Percentiles rank a stretch among this genome's conserved stretches.
Evolutionary conservation across 2,888 invertebrate genomes (phyloP).

Genomic region (Stenotaenia linearis): DNA sequence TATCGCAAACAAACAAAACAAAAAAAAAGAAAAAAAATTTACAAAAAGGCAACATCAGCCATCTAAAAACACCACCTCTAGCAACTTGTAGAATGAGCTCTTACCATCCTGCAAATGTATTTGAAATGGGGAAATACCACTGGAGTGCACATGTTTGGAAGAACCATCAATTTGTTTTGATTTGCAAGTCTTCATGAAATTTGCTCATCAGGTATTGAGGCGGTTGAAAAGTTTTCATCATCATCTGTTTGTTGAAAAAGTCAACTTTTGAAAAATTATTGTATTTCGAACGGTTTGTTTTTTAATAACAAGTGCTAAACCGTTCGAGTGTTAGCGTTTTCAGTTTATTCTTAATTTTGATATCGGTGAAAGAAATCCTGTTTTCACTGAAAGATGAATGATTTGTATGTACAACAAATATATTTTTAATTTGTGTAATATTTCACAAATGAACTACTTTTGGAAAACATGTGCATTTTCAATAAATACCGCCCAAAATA

Average conservation of each 20-base stretch:
- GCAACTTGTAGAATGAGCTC: conserved; percentile 3
- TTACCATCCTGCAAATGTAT: conserved; percentile 28
- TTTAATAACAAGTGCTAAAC: conserved; percentile 5
- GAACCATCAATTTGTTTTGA: conserved; percentile 29
- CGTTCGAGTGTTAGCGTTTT: conserved; percentile 21
- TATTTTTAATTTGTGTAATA: conserved; percentile 36
- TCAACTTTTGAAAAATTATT: conserved; percentile 20
- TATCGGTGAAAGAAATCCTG: conserved; percentile 19
- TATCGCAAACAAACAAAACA: conserved; percentile 8
- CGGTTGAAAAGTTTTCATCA: conserved; percentile 19
- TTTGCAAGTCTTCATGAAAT: conserved; percentile 31
- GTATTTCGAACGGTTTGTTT: conserved; percentile 26
- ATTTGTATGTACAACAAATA: conserved; percentile 27
- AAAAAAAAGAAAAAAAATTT: conserved; percentile 22
- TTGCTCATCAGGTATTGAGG: conserved; percentile 29
- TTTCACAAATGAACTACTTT: conserved; percentile 33
- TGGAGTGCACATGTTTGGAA: conserved; percentile 34
- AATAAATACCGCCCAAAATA: conserved; percentile 35
- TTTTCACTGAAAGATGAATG: conserved; percentile 5
- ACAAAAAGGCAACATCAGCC: conserved; percentile 27
- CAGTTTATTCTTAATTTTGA: conserved; percentile 26
- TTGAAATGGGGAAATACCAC: neutral
- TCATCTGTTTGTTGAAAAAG: conserved; percentile 32
- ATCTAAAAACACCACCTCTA: conserved; percentile 14
- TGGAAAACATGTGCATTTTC: conserved; percentile 38